A percentile compares a stretch with the other conserved stretches of the same genome.
phyloP scores from a whole-genome alignment of 1,140 invertebrate species.

The Anastatus disparis region DNA sequence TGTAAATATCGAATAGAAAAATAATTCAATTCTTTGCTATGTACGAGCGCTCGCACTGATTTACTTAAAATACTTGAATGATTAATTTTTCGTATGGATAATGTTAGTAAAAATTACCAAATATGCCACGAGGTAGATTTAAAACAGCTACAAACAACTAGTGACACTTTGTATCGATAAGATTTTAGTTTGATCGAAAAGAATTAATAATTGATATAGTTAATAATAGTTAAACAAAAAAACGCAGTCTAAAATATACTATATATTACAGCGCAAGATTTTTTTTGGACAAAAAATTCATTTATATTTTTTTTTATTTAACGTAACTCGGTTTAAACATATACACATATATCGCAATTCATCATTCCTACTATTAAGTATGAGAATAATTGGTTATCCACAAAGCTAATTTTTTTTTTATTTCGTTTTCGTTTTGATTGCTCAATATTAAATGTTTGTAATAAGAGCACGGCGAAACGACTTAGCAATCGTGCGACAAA shows the following conservation, averaged over 20 bases:
- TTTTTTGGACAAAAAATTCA: not conserved
- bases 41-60: not conserved
- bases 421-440: not conserved
- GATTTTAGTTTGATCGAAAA: not conserved
- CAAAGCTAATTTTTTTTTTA: not conserved
- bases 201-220: conserved; percentile 1
- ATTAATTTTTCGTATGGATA: not conserved
- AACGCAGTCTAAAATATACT: conserved; percentile 29
- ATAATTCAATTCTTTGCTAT: not conserved
- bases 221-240: conserved; percentile 19
- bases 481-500: not conserved
- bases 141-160: conserved; percentile 17
- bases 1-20: not conserved
- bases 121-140: not conserved
- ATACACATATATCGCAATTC: conserved; percentile 6
- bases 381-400: not conserved
- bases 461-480: conserved; percentile 24
- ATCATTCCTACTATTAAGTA: conserved; percentile 24
- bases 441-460: conserved; percentile 18
- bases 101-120: not conserved
- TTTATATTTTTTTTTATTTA: conserved; percentile 7
- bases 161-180: conserved; percentile 25
- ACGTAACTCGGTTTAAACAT: not conserved
- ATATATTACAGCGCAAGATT: conserved; percentile 30
- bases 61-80: not conserved